Conservation (phyloP, 1,140 invertebrate species). For the Drosophila albomicans region DNA sequence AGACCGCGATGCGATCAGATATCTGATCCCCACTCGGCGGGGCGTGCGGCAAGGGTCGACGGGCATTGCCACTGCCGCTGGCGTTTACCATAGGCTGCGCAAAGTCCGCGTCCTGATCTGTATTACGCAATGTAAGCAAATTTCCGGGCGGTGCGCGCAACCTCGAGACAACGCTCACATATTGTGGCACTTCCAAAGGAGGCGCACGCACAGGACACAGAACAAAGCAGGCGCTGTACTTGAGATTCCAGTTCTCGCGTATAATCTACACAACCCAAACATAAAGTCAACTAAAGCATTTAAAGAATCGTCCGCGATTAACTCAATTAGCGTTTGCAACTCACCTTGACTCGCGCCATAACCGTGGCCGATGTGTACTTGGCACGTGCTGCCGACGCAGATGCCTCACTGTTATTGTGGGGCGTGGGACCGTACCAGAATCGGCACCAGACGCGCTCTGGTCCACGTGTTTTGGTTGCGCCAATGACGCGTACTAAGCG, state of each 20-base stretch:
- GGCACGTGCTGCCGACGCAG: slow-evolving; percentile 43
- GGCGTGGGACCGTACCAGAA: slow-evolving; percentile 89
- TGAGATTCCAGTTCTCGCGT: slow-evolving; percentile 96
- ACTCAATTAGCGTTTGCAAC: slow-evolving; percentile 5
- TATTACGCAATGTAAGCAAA: slow-evolving; percentile 86
- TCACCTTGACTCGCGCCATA: slow-evolving; percentile 91
- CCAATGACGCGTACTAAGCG: slow-evolving; percentile 92
- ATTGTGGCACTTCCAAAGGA: slow-evolving; percentile 87
- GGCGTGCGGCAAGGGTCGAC: slow-evolving; percentile 17
- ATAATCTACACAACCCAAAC: slow-evolving; percentile 88
- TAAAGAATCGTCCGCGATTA: too few species aligned
- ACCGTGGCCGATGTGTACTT: slow-evolving; percentile 88
- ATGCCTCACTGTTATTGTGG: slow-evolving; percentile 60
- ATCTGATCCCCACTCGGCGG: slow-evolving; percentile 77
- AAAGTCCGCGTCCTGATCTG: slow-evolving; percentile 85
- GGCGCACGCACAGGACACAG: slow-evolving; percentile 90
- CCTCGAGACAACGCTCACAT: slow-evolving; percentile 89
- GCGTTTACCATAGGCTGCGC: slow-evolving; percentile 5
- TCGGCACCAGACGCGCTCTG: slow-evolving; percentile 94
- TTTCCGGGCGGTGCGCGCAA: slow-evolving; percentile 88
- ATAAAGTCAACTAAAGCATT: not conserved
- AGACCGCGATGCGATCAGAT: slow-evolving; percentile 91
- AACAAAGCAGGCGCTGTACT: slow-evolving; percentile 96
- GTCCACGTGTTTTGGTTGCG: slow-evolving; percentile 93
- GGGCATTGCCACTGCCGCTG: slow-evolving; percentile 15